Conservation (phyloP, 2,797 vertebrate species). For the Xiphophorus birchmanni region DNA sequence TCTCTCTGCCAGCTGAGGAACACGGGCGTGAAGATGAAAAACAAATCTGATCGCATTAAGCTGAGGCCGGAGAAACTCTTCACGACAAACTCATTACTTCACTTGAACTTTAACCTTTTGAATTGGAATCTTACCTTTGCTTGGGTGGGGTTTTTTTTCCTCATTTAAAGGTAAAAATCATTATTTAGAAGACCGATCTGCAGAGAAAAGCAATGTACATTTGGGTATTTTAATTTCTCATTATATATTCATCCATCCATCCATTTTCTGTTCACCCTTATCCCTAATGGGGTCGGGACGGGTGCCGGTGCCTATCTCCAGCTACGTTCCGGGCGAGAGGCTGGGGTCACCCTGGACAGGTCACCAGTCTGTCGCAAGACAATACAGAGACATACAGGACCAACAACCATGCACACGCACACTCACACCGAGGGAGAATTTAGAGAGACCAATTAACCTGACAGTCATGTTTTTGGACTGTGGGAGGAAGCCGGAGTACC, state of each 20-base stretch:
- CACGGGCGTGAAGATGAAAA: slow-evolving; percentile 18
- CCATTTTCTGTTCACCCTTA: no score
- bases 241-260: background rate
- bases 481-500: no score
- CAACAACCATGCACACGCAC: no score
- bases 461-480: no score
- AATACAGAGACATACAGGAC: no score
- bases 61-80: background rate
- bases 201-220: background rate
- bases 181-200: background rate
- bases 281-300: no score
- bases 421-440: no score
- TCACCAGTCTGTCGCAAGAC: no score
- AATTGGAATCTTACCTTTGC: background rate
- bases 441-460: no score
- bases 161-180: background rate
- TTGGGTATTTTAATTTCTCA: background rate
- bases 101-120: slow-evolving; percentile 3
- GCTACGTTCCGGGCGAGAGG: no score
- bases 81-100: background rate
- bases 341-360: no score
- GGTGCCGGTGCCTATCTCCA: no score
- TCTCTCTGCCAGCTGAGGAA: slow-evolving; percentile 17
- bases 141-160: background rate
- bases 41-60: slow-evolving; percentile 13